Percentiles rank a stretch among this genome's conserved stretches.
Conservation (phyloP, 2,113 vertebrate genomes). For the Scophthalmus maximus region DNA sequence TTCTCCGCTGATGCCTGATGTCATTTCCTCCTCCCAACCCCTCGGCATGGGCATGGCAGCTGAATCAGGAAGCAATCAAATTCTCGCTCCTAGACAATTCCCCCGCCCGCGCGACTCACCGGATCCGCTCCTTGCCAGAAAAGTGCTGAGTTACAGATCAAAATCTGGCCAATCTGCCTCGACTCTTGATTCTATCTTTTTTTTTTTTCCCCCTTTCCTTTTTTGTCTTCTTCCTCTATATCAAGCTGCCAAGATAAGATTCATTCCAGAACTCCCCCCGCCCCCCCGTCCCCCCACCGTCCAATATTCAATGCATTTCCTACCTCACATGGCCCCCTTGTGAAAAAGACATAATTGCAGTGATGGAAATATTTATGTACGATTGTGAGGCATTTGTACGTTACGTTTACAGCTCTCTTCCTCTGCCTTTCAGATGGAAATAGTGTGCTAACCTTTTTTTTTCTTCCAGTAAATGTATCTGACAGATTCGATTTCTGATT, state of each 20-base stretch:
- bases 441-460: background rate
- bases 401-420: background rate
- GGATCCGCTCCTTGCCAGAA: slow-evolving; percentile 43
- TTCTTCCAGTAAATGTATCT: background rate
- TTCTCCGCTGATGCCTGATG: slow-evolving; percentile 48
- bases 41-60: slow-evolving; percentile 26
- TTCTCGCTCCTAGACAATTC: slow-evolving; percentile 49
- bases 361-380: background rate
- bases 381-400: background rate
- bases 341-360: background rate
- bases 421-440: background rate
- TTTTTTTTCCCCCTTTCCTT: background rate
- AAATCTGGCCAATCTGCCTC: slow-evolving; percentile 68
- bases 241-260: slow-evolving; percentile 58
- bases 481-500: background rate
- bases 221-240: slow-evolving; percentile 1
- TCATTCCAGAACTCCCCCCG: slow-evolving; percentile 41
- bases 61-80: slow-evolving; percentile 60
- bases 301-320: slow-evolving; percentile 26
- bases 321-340: background rate
- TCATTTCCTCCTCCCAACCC: slow-evolving; percentile 48
- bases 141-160: slow-evolving; percentile 72
- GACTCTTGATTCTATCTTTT: slow-evolving; percentile 63
- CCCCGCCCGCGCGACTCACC: slow-evolving; percentile 21
- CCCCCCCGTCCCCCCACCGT: slow-evolving; percentile 15